Evolutionary conservation across 2,797 vertebrate species (phyloP), one percentile per base, ranked within the genome.

Genomic region (Poeciliopsis turneri): DNA sequence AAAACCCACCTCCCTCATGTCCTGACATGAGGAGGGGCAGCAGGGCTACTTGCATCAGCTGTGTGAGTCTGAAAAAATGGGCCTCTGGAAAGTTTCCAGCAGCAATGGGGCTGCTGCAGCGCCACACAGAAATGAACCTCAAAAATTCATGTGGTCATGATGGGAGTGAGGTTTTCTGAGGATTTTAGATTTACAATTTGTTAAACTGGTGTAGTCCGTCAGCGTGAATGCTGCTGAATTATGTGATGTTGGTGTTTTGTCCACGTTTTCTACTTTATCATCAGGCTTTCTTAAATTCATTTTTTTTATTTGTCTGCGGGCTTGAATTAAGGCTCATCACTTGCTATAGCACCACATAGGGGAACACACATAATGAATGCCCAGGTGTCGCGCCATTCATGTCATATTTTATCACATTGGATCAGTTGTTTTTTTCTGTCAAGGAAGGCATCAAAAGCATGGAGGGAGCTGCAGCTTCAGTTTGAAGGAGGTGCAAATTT

Each of bases 1-100:
- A 82, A 78, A 80, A 76, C 15, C 51, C 75, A 74, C 79, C 78
- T 46, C n/a, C 66, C 49, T 55, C 33, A 13, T 78, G 79, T 57
- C 78, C 87, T 78, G 68, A 84, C 83, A 87, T 85, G 25, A 64
- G 79, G n/a, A 59, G 82, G 82, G 84, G 70, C 59, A 64, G 28
- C 18, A 73, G 86, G 76, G 78, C 86, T 89, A 84, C 84, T 88
- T 83, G 82, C 88, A 83, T 88, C 86, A 84, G 79, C 82, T 77
- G 47, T 77, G 47, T 79, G 74, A 80, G 73, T 78, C 84, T 78
- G 25, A 33, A 61, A 59, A 53, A 71, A 84, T 51, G 25, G 13
- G 69, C 90, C 87, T 85, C 78, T 41, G 75, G 85, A 82, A 45
- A 72, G 64, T 83, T 82, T 78, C 36, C 30, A 20, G 74, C 74